Evolutionary conservation across 2,797 vertebrate species (phyloP).

Genomic region (Lerista edwardsae): DNA sequence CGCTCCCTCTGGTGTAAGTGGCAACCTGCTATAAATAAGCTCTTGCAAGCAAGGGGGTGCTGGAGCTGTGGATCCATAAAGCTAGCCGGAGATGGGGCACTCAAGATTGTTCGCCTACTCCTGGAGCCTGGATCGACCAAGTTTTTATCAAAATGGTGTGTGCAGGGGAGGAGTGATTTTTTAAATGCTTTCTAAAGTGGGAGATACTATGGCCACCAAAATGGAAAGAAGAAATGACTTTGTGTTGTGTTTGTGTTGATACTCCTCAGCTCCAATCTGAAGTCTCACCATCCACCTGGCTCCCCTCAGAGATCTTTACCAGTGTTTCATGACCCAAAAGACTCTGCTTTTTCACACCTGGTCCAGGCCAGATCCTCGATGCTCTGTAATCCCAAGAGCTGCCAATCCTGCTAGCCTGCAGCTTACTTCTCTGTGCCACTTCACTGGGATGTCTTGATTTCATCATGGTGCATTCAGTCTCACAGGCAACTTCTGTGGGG

Average conservation of each 20-base stretch:
- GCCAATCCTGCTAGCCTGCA: not conserved
- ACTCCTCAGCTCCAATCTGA: not conserved
- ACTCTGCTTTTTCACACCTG: not conserved
- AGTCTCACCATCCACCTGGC: not conserved
- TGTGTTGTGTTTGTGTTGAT: not conserved
- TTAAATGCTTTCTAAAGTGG: not conserved
- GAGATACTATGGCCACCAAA: too few species aligned
- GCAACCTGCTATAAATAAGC: slow-evolving; percentile 18
- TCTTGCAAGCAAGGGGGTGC: not conserved
- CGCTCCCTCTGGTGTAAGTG: slow-evolving; percentile 23
- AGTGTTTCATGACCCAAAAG: not conserved
- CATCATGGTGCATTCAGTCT: not conserved
- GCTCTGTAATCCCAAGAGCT: not conserved
- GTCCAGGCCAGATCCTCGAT: not conserved
- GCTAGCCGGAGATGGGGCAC: not conserved
- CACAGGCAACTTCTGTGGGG: not conserved
- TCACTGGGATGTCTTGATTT: too few species aligned
- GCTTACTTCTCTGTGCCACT: not conserved
- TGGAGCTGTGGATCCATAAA: not conserved
- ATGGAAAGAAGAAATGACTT: not conserved
- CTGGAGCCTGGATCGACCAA: not conserved
- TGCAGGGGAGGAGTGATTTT: not conserved
- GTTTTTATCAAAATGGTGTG: not conserved
- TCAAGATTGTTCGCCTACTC: not conserved
- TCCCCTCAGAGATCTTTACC: not conserved